A percentile compares a stretch with the other conserved stretches of the same genome.
Evolutionary conservation across 2,888 invertebrate genomes (phyloP).

Genomic region (Diloba caeruleocephala): DNA sequence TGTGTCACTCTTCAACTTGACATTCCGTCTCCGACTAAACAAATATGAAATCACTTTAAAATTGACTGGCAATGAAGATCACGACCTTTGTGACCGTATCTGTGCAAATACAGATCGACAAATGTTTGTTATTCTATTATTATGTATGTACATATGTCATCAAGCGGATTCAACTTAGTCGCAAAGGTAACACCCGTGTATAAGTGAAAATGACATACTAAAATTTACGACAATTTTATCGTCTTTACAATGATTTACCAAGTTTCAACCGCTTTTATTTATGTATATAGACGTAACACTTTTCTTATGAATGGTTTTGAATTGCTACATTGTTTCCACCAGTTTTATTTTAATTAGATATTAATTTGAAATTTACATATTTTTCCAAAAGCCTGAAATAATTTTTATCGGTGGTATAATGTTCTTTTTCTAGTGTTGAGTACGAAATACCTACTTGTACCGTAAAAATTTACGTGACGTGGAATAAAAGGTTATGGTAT

Average conservation of each 20-base stretch:
- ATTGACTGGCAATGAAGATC: constrained; percentile 69
- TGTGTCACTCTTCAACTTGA: constrained; percentile 62
- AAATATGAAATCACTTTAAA: constrained; percentile 70
- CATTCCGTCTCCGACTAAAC: constrained; percentile 63
- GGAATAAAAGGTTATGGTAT: no score
- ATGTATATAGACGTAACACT: neutral
- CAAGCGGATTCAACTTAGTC: constrained; percentile 27
- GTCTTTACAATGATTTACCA: neutral
- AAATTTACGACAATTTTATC: constrained; percentile 12
- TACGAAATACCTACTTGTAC: no score
- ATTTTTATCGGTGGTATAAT: no score
- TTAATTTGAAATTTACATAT: no score
- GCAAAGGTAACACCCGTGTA: constrained; percentile 14
- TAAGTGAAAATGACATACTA: constrained; percentile 10
- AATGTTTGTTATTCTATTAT: constrained; percentile 69
- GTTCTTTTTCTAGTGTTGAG: no score
- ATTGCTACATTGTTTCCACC: no score
- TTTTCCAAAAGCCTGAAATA: no score
- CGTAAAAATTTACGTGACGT: no score
- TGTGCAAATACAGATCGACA: constrained; percentile 69
- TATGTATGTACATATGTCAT: constrained; percentile 39
- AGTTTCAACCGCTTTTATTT: neutral
- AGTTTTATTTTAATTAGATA: no score
- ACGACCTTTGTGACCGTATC: constrained; percentile 72
- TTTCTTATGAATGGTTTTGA: no score